Evolutionary conservation across 1,140 invertebrate genomes (phyloP), one percentile per base, ranked within the genome.

Genomic region (Andricus grossulariae): DNA sequence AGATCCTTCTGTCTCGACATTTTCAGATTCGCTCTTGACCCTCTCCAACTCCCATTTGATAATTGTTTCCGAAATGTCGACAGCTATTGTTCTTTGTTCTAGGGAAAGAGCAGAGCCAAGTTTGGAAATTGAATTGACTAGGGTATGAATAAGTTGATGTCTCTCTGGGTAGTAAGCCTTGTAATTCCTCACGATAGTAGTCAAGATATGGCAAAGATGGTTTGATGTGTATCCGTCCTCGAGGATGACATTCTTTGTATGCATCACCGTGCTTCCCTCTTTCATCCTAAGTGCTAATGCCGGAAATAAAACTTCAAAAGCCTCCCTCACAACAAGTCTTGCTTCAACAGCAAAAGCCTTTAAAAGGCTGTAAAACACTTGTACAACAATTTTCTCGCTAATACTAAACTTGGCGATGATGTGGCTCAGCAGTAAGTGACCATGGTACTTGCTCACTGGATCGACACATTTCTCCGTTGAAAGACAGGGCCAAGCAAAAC

Each of bases 361-460:
- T 39, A 99, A 88, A n/a, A 99, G 90, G 85, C 97, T 98, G 87
- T 98, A 97, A 90, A 99, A 99, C 6, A 99, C 98, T 73, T 99
- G 98, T 8, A 99, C 91, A 0, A 99, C 97, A 81, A 99, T 99
- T 83, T 97, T 94, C 84, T 98, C 98, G 90, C 99, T 97, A 83
- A 99, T 99, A 13, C 98, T 97, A 91, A 99, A 98, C 90, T 99
- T 99, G 3, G 98, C 97, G 77, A 99, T 99, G 80, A 99, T 99
- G 84, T 99, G 98, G 82, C 97, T 96, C 1, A 99, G 93, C 16
- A 99, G 91, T 16, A 99, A 91, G 90, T 99, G 98, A 0, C 98
- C 98, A 89, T 99, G 98, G 88, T 99, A 99, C 87, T 96, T 91
- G 0, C 98, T 98, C 0, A 97, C 97, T 0, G 98, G 97, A 90